Conservation (phyloP, 2,888 invertebrate species). For the Lamellibrachia columna region DNA sequence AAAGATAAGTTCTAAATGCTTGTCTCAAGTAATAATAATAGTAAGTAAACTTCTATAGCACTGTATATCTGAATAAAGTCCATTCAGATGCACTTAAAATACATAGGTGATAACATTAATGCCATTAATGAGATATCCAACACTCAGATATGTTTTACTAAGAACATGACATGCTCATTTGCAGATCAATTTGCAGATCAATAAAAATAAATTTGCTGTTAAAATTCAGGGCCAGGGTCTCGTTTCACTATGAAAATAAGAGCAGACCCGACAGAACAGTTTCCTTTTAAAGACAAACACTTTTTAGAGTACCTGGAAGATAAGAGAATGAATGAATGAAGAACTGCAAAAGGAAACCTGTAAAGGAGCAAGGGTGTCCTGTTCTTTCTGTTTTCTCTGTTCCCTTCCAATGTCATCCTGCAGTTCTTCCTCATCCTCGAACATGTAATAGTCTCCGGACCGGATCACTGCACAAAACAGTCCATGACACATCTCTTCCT, state of each 20-base stretch:
- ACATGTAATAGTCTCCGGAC: conserved; percentile 6
- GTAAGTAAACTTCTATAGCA: too few species aligned
- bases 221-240: too few species aligned
- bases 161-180: too few species aligned
- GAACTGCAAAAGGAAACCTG: not conserved
- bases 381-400: not conserved
- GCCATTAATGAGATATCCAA: too few species aligned
- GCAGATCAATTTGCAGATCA: too few species aligned
- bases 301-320: not conserved
- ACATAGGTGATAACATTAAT: too few species aligned
- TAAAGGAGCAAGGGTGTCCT: not conserved
- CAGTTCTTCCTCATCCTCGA: not conserved
- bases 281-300: not conserved
- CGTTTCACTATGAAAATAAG: not conserved
- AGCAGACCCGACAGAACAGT: not conserved
- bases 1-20: too few species aligned
- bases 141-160: too few species aligned
- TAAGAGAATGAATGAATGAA: not conserved
- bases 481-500: not conserved
- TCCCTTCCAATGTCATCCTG: not conserved
- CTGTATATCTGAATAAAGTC: too few species aligned
- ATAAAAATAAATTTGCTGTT: too few species aligned
- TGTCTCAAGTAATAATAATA: too few species aligned
- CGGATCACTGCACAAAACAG: not conserved
- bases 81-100: too few species aligned